Percentiles rank a stretch among this genome's conserved stretches.
Conservation (phyloP, 1,140 invertebrate species). For the Ceratoteleas bidentatus region DNA sequence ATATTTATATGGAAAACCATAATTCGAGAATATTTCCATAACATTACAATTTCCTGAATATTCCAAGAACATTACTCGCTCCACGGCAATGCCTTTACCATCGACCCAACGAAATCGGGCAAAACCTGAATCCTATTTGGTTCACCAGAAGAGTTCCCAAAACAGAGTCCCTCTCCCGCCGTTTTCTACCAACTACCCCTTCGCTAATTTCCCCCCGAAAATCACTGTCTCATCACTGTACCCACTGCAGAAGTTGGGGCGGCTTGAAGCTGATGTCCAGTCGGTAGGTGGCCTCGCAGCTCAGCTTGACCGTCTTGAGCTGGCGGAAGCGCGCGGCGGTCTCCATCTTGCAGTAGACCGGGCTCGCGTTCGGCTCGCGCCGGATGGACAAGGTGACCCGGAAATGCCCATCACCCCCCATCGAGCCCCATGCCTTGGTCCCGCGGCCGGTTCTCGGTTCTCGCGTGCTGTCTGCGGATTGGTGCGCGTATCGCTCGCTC, state of each 20-base stretch:
- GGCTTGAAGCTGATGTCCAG: slow-evolving; percentile 83
- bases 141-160: too few species aligned
- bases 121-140: too few species aligned
- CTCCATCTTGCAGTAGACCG: slow-evolving; percentile 82
- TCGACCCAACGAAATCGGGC: too few species aligned
- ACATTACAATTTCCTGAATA: too few species aligned
- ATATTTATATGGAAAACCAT: too few species aligned
- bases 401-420: slow-evolving; percentile 79
- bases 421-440: slow-evolving; percentile 71
- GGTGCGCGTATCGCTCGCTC: neutral
- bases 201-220: too few species aligned
- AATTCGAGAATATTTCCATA: too few species aligned
- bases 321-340: slow-evolving; percentile 79
- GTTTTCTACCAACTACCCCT: too few species aligned
- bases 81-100: too few species aligned
- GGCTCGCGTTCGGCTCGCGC: slow-evolving; percentile 78
- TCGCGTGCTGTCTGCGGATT: slow-evolving; percentile 10
- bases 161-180: too few species aligned
- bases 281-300: slow-evolving; percentile 80
- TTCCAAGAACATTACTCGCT: too few species aligned
- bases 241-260: slow-evolving; percentile 81
- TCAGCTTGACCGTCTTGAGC: slow-evolving; percentile 81
- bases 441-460: slow-evolving; percentile 5
- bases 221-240: slow-evolving; percentile 59
- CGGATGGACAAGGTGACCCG: slow-evolving; percentile 80